Conservation (phyloP, 2,888 invertebrate species). For the Cheilosia grossa region DNA sequence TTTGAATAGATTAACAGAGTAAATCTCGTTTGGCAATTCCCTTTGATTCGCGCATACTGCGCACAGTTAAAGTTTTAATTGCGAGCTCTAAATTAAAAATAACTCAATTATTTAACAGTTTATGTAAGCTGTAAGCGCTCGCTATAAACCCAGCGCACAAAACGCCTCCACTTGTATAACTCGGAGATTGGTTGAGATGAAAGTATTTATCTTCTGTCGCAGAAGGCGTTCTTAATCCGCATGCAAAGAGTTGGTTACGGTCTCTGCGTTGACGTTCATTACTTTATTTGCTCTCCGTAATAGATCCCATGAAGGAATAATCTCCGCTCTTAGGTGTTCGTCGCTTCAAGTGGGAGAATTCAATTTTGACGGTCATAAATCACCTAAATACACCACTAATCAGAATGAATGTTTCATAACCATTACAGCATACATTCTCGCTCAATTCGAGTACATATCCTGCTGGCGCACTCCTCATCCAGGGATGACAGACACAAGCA, state of each 20-base stretch:
- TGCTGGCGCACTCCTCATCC: constrained; percentile 2
- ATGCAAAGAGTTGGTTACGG: too few relatives aligned
- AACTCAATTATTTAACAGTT: constrained; percentile 51
- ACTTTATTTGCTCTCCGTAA: constrained; percentile 9
- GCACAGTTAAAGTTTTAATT: constrained; percentile 46
- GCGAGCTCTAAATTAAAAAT: constrained; percentile 46
- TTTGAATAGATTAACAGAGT: constrained; percentile 24
- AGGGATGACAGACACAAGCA: constrained; percentile 30
- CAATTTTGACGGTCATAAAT: constrained; percentile 63
- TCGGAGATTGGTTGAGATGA: too few relatives aligned
- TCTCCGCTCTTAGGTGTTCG: background rate
- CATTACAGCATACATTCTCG: constrained; percentile 44
- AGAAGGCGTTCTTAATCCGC: background rate
- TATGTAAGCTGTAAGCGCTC: constrained; percentile 11
- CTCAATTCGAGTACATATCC: background rate
- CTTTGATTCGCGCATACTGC: constrained; percentile 16
- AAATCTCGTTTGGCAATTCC: background rate
- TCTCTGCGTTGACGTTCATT: too few relatives aligned
- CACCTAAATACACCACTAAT: constrained; percentile 59
- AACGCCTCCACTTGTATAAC: background rate
- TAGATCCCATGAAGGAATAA: constrained; percentile 7
- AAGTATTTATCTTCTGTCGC: background rate
- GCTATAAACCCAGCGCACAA: background rate
- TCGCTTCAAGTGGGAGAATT: constrained; percentile 27
- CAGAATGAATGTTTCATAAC: constrained; percentile 61